Evolutionary conservation across 2,113 vertebrate genomes (phyloP), one percentile per base, ranked within the genome.

Genomic region (Acinonyx jubatus): DNA sequence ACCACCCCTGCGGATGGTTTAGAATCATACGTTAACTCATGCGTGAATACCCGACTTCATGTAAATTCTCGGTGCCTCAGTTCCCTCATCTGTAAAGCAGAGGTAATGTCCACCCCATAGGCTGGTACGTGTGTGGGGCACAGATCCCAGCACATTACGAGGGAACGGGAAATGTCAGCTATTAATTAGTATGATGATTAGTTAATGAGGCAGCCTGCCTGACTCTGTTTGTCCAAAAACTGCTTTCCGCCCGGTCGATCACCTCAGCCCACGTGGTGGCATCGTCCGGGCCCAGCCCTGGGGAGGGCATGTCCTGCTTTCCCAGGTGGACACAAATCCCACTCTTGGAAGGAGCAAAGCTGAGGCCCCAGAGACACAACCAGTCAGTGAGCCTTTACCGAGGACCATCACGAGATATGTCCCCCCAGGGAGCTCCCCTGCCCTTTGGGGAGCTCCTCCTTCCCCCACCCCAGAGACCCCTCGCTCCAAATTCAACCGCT

Each of bases 281-380:
- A 8, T 36, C 84, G 0, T 0, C 0, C 4, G 23, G 33, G n/a
- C 63, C 1, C 16, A 48, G 74, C n/a, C 36, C 6, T 4, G 0
- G 36, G 38, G 29, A 36, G n/a, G 23, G 31, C 41, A 1, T 8
- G 13, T 2, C 38, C 63, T 16, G 45, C 48, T 69, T 48, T 61
- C 63, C 48, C 5, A 12, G 7, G 12, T 31, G n/a, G 18, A 50
- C 63, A 13, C 65, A 8, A 71, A 25, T 0, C 33, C 41, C 36
- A 23, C 18, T 29, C 71, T 29, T 3, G 29, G 65, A 15, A 12
- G 57, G 50, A 41, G 71, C 31, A 8, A 21, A 36, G 18, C 6
- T 23, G 13, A 38, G 25, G 27, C 15, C 31, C 31, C 73, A 3
- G 66, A 86, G 55, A 18, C 4, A 19, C 1, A 19, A 6, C 6